Conservation (phyloP, 2,113 vertebrate genomes). For the Leptobrachium ailaonicum region DNA sequence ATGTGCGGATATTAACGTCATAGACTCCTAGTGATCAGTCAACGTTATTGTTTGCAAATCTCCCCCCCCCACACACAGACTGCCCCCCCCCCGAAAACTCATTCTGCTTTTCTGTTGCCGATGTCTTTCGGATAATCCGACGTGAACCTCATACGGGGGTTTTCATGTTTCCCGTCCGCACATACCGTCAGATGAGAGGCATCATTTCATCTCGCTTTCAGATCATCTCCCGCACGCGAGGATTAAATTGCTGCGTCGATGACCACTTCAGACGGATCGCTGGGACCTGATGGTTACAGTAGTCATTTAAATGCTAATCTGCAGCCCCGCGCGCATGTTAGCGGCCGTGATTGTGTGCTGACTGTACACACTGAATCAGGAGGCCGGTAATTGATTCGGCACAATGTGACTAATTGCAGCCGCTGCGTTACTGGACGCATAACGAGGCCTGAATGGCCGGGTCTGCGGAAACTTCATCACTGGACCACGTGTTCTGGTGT, state of each 20-base stretch:
- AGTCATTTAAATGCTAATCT: conserved; percentile 28
- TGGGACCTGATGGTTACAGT: too few relatives aligned
- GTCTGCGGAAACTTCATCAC: too few relatives aligned
- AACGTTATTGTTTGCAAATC: not conserved
- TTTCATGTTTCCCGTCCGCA: not conserved
- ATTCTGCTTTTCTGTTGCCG: not conserved
- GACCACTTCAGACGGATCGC: conserved; percentile 8
- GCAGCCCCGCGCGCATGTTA: not conserved
- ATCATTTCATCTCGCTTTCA: not conserved
- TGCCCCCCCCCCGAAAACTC: too few relatives aligned
- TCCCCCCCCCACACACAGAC: too few relatives aligned
- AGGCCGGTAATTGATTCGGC: too few relatives aligned
- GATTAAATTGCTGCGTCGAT: conserved; percentile 21
- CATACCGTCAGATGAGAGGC: not conserved
- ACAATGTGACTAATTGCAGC: too few relatives aligned
- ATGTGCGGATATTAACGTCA: not conserved
- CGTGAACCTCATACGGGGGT: not conserved
- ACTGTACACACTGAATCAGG: not conserved
- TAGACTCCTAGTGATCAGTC: not conserved
- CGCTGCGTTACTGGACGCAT: too few relatives aligned
- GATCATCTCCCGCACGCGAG: not conserved
- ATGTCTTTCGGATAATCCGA: not conserved
- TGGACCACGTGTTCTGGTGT: too few relatives aligned
- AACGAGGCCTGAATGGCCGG: too few relatives aligned
- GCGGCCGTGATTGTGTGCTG: not conserved